Percentiles rank a stretch among this genome's conserved stretches.
Evolutionary conservation across 2,113 vertebrate genomes (phyloP).

Genomic region (Leuciscus idus): DNA sequence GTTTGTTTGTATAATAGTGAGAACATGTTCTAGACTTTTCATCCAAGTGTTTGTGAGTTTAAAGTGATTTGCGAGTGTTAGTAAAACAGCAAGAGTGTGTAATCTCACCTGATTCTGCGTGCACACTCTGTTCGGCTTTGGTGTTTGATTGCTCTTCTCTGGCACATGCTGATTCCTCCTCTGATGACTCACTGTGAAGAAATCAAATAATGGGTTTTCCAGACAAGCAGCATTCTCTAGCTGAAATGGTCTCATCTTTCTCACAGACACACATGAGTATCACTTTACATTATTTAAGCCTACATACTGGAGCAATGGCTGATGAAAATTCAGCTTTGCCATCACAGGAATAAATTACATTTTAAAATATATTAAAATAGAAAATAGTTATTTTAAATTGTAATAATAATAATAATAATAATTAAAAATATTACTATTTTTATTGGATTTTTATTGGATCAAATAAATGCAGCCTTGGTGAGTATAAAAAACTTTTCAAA

Average conservation of each 20-base stretch:
- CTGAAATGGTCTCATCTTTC: not conserved
- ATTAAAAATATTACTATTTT: no score
- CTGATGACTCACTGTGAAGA: constrained; percentile 73
- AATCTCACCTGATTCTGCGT: constrained; percentile 67
- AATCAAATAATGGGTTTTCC: constrained; percentile 7
- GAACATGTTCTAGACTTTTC: not conserved
- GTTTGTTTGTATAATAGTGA: constrained; percentile 2
- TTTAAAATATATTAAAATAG: no score
- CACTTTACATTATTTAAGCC: no score
- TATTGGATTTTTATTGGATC: no score
- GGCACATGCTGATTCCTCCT: constrained; percentile 71
- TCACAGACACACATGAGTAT: not conserved
- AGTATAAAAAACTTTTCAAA: no score
- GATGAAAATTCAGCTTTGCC: not conserved
- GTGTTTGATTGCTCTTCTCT: constrained; percentile 63
- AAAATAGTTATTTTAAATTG: no score
- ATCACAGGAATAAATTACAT: not conserved
- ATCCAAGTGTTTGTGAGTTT: not conserved
- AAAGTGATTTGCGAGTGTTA: constrained; percentile 13
- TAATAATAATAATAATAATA: no score
- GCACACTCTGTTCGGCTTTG: constrained; percentile 19
- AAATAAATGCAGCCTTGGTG: no score
- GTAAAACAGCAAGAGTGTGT: constrained; percentile 4
- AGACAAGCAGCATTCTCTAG: constrained; percentile 13
- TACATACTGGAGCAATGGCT: not conserved